Evolutionary conservation across 2,113 vertebrate genomes (phyloP), one percentile per base, ranked within the genome.

Genomic region (Rhinopithecus roxellana): DNA sequence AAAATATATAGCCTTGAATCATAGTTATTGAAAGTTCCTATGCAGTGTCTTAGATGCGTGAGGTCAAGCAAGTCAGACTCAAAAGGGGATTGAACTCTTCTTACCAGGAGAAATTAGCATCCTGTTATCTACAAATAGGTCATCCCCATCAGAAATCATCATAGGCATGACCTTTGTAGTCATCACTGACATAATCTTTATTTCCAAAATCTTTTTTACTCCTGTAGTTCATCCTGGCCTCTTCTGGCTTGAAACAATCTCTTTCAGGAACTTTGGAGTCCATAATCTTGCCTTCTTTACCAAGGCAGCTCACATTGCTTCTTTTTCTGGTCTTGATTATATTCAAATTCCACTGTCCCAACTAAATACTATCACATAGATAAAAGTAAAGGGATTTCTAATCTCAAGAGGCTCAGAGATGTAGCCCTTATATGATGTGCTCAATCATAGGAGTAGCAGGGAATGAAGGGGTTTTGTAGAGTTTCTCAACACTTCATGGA

Each of bases 341-440:
- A 8, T 1, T 0, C 7, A 1, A 8, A 25, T 78, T 94, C 55
- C 13, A 16, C 0, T 81, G 59, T 40, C 80, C 57, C 74, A 16
- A 35, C 52, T 67, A 82, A 94, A 81, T 57, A 35, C 35, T 72
- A 40, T 77, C 38, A 40, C 23, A 35, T 8, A 38, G 17, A 79
- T 50, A 40, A 94, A 89, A 35, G 45, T 32, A 64, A 93, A 87
- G 20, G 30, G 5, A 27, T 88, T 90, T 90, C 64, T 80, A 81
- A 84, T 88, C 59, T 89, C 40, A 69, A 69, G 85, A 84, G 81
- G 10, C 45, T 90, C 67, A 59, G 43, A 69, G 27, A 77, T 84
- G 70, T 77, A 75, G 5, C 5, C 48, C 61, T 25, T 5, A 35
- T 45, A n/a, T 59, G 45, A 84, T 59, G 32, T 43, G 35, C 5